Base-by-base conservation (phyloP, 53 echinoderm and acorn worm genomes). In the Paelopatides confundens region DNA sequence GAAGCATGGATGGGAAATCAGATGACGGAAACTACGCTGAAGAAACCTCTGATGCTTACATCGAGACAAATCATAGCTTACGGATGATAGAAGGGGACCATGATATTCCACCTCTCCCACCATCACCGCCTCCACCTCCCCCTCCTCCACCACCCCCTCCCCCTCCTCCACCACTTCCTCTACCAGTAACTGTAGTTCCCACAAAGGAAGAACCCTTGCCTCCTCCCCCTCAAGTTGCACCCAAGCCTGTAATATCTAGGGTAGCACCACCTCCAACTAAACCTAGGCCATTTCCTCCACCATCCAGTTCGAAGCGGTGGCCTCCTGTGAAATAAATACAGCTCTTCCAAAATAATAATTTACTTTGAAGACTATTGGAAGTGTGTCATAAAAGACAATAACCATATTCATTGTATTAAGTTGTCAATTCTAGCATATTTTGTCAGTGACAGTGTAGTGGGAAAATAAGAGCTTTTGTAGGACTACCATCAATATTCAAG, bases 1-100 rank as follows among this genome's bases (percentile, higher is more conserved):
- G 79, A 48, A 52, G 53, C 28, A 14, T 79, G 31, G 79, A 79
- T 32, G 79, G 79, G 17, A 79, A 79, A 79, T 79, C 79, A 13
- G 79, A 79, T 53, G 79, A 79, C 33, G 51, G 51, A n/a, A 52
- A 52, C 51, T 79, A 79, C 58, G 53, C 79, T 0, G 53, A 79
- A 18, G 79, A 79, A 53, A 52, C 51, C 4, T 79, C 79, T 4
- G 52, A 52, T 18, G 79, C 79, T 10, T 79, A 79, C 58, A 29
- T 52, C 29, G 79, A 79, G 3, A 79, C 79, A 4, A 79, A 53
- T 24, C 79, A 50, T 13, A 51, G 79, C 33, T 79, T 53, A 14
- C 30, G 52, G 33, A 3, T 74, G 28, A 35, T 27, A 8, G 74
- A 36, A 6, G 21, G 43, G 2, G 43, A 13, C 12, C n/a, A 26